Conservation (phyloP, 1,140 invertebrate species). For the Bombus confusus region DNA sequence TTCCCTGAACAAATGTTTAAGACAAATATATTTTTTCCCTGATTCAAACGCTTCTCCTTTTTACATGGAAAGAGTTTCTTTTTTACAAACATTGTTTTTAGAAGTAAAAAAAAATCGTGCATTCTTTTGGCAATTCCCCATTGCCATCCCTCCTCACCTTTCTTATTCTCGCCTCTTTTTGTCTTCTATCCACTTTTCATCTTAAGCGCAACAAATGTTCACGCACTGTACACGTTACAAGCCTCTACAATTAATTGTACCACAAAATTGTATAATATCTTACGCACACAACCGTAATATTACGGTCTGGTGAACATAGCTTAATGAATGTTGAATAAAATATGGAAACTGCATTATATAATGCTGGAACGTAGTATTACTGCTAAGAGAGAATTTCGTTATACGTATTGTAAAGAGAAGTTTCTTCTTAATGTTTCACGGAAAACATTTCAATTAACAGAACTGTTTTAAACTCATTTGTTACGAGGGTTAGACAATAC, state of each 20-base stretch:
- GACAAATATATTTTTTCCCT: not conserved
- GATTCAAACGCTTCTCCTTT: not conserved
- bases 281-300: not conserved
- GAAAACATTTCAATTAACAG: conserved; percentile 6
- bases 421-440: not conserved
- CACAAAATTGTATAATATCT: conserved; percentile 30
- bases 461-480: not conserved
- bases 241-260: conserved; percentile 28
- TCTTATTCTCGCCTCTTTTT: not conserved
- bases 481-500: too few species aligned
- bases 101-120: not conserved
- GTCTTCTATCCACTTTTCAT: not conserved
- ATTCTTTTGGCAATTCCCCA: not conserved
- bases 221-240: not conserved
- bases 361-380: not conserved
- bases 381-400: not conserved
- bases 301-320: conserved; percentile 20
- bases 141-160: not conserved
- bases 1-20: not conserved
- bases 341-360: not conserved
- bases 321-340: conserved; percentile 24
- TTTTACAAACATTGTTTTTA: not conserved
- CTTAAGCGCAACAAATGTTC: not conserved
- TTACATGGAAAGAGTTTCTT: not conserved
- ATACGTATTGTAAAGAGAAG: not conserved